Base-by-base conservation (phyloP, 2,113 vertebrate species). In the Verasper variegatus region DNA sequence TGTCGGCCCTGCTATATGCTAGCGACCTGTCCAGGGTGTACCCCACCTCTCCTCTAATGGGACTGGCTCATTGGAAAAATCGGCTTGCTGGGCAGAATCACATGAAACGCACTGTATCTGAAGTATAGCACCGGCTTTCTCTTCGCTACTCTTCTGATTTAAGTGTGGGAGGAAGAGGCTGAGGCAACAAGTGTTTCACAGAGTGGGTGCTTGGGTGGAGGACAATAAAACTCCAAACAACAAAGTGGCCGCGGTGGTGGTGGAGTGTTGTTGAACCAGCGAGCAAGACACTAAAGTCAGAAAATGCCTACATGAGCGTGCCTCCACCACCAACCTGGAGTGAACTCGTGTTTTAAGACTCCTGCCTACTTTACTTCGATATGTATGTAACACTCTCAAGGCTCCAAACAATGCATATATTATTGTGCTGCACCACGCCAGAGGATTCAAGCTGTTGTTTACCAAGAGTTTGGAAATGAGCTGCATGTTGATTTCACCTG, bases 101-200 rank as follows among this genome's bases (percentile, higher is more conserved):
- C 51, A 54, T 20, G 7, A n/a, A 54, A 14, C 14, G 6, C 51
- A n/a, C 20, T 54, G 51, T 54, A 54, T 21, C 51, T 21, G 7
- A 14, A n/a, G 18, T 37, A 3, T 7, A 59, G 56, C 76, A 62
- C 65, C 45, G 20, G 68, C 67, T 75, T 70, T 17, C 76, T 83
- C 70, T 66, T 66, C n/a, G 27, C n/a, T 23, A 37, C 40, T 5
- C 4, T 18, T 71, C 23, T 69, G 58, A 67, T 76, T 87, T 51
- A 31, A 59, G 42, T 72, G 80, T 82, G 62, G 75, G 78, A 70
- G 72, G 70, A 84, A 54, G 68, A 82, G 72, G 78, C 37, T 67
- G 61, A 66, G 76, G 77, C 84, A 77, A 77, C 70, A 80, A 85
- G 23, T 58, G 72, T 61, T 61, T 82, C 42, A 78, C 20, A 61